Base-by-base conservation (phyloP, 1,140 invertebrate species). In the Solen grandis region DNA sequence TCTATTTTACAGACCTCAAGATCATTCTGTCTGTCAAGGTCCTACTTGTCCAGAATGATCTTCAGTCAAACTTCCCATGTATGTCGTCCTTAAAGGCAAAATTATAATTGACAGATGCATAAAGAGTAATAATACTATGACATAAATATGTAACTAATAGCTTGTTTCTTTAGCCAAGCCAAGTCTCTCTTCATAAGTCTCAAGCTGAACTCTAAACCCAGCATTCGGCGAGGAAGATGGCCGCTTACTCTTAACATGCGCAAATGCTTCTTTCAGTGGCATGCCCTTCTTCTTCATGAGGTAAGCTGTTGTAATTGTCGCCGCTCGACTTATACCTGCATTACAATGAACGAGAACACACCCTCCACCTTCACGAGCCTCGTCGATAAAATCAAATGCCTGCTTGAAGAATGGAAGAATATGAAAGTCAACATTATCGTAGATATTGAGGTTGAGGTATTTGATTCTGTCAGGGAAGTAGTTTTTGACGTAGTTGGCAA, bases 401-500 rank as follows among this genome's bases (percentile, higher is more conserved):
- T 97, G 95, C 89, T 99, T 97, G 96, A 98, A 99, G 89, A 98
- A 96, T 89, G 97, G 96, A 4, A 99, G 93, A 72, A 99, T 94
- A 92, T 98, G 96, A 63, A 97, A 98, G 91, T 97, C 97, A 90
- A 99, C 98, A 88, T 98, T 96, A 90, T 99, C 98, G 88, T 97
- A 97, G 8, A 99, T 97, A 80, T 97, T 95, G 72, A 99, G 95
- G 91, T 99, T 99, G 81, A 97, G 93, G 89, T 99, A 99, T 90
- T 97, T 95, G 92, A 99, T 99, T 93, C 96, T 96, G 33, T 97
- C 97, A 27, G 98, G 98, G 91, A 98, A 99, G 92, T 99, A 98
- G 93, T 99, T 99, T 91, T 99, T 97, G 81, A 99, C 98, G 93
- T 99, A 97, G 86, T 97, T 94, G 3, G 98, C 99, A 29, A 99